Evolutionary conservation across 2,113 vertebrate genomes (phyloP), one percentile per base, ranked within the genome.

Genomic region (Athene noctua): DNA sequence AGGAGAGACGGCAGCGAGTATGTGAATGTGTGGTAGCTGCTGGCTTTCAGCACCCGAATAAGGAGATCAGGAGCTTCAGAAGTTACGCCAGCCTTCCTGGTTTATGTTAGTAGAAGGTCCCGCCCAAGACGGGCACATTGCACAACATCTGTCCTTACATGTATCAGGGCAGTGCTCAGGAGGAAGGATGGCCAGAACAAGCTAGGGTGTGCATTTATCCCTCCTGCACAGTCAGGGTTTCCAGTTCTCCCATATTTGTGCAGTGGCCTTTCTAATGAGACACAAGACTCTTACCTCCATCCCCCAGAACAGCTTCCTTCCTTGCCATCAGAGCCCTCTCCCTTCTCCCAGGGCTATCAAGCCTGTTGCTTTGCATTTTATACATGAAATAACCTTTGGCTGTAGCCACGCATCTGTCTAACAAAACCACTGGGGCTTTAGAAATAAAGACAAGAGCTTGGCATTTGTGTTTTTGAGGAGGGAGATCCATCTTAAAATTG

Each of bases 401-500:
- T 88, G 26, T n/a, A 88, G 54, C 66, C 55, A 40, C 34, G 26
- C 29, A 47, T 75, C 54, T 89, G 17, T 49, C 73, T 61, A 72
- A 47, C 46, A 94, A 86, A 93, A 47, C 55, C 40, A 77, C 20
- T 20, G 59, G 26, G 62, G 49, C 54, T 86, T 83, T 44, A 62
- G 62, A 80, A 90, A 91, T 46, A 29, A 85, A 85, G 73, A 79
- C 20, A 73, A 78, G 40, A 90, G 18, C 36, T 86, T 38, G 22
- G 52, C 26, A 16, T 79, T 78, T 93, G 42, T 18, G 85, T 85
- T 72, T 46, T 42, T 42, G 22, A 86, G 51, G 34, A 70, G 86
- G n/a, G n/a, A 93, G 38, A 90, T 78, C 34, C 51, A 30, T 78
- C 72, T 93, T 86, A 71, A 86, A 74, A 88, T 6, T 67, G 46